Evolutionary conservation across 2,113 vertebrate species (phyloP), one percentile per base, ranked within the genome.

Genomic region (Rhinopomastus cyanomelas): DNA sequence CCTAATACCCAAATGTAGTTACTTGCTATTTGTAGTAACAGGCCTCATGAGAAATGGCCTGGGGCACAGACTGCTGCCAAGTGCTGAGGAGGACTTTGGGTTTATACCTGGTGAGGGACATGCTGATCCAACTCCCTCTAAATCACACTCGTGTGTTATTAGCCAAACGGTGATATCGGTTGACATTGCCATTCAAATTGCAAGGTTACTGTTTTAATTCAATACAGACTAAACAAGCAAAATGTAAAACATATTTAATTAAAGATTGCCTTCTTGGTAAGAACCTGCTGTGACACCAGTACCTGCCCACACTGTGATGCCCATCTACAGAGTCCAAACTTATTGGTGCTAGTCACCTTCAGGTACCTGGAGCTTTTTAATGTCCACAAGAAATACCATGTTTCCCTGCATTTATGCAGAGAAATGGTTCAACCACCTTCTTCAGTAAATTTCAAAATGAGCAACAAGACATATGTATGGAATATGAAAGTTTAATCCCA

Each of bases 401-500:
- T 37, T 89, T 69, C 81, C 65, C 77, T 4, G 1, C 29, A 69
- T 16, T 53, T 53, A 67, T 79, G 72, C 56, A 74, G 51, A 67
- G 19, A 73, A 78, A 68, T 30, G 2, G 7, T 79, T 87, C 27
- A 69, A 77, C 8, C 25, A 76, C 27, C 59, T 72, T 71, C 66
- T 88, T 72, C 16, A 66, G 34, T 72, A 93, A 88, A 21, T 39
- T 68, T 81, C 78, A 72, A 89, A 93, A 81, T 62, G 76, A 93
- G 78, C 36, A 85, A 76, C 1, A 13, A 87, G 75, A 73, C 36
- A 68, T 62, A 64, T 73, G 93, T 91, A 81, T 88, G 80, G 85
- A 93, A 94, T 62, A 93, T 46, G 88, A 84, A 94, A 94, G 51
- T 94, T 92, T 84, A 95, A 94, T 94, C 85, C 85, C 88, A 84